Conservation (phyloP, 2,888 invertebrate genomes). For the Omphaloscelis lunosa region DNA sequence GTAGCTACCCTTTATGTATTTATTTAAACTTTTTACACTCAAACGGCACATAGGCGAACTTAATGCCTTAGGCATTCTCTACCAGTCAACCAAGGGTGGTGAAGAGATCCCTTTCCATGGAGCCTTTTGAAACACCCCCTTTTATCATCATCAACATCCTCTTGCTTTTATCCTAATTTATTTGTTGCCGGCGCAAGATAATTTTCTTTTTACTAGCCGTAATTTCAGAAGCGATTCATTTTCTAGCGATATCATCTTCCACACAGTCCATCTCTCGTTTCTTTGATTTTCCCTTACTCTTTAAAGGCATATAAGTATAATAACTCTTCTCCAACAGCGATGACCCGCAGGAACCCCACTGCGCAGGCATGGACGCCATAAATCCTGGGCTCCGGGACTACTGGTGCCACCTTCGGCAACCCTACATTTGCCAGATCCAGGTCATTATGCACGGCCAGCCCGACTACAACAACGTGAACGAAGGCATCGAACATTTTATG, state of each 20-base stretch:
- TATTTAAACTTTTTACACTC: too few relatives aligned
- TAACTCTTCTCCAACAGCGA: slow-evolving; percentile 68
- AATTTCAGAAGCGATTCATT: neutral
- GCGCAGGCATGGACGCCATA: slow-evolving; percentile 79
- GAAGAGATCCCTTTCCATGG: too few relatives aligned
- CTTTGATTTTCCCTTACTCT: neutral
- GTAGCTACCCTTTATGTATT: too few relatives aligned
- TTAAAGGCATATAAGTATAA: neutral
- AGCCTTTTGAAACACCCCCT: neutral
- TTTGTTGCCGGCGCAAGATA: neutral
- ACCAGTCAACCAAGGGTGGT: too few relatives aligned
- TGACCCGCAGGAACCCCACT: slow-evolving; percentile 80
- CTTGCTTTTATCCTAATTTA: neutral
- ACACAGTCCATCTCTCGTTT: neutral
- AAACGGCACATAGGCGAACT: too few relatives aligned
- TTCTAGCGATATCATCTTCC: neutral
- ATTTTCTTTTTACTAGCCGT: neutral
- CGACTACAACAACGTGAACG: neutral
- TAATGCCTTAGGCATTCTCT: too few relatives aligned
- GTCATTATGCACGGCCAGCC: neutral
- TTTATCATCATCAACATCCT: neutral
- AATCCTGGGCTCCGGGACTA: slow-evolving; percentile 80
- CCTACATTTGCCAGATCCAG: slow-evolving; percentile 80
- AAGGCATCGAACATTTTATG: neutral
- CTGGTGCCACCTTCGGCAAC: slow-evolving; percentile 81